Evolutionary conservation across 2,113 vertebrate genomes (phyloP).

Genomic region (Cynocephalus volans): DNA sequence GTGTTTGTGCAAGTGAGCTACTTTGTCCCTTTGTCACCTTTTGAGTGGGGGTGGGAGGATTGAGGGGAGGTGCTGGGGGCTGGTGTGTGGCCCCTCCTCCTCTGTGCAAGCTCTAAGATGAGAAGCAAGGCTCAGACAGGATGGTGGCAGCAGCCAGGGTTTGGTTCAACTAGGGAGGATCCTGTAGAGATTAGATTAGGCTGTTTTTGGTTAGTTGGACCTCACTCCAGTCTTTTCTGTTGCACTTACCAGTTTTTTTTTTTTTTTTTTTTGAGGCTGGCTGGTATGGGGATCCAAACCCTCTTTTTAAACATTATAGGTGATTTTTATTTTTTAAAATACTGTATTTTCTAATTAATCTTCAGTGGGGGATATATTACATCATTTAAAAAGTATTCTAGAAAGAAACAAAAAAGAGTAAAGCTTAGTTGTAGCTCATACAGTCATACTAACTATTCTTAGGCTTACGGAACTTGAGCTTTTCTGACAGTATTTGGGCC

Average conservation of each 20-base stretch:
- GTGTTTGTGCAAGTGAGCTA: neutral
- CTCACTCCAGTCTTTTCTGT: neutral
- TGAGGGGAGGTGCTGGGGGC: neutral
- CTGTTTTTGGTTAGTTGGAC: neutral
- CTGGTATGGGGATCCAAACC: too few species aligned
- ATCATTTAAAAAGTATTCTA: neutral
- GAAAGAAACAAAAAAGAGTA: neutral
- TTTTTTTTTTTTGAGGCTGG: too few species aligned
- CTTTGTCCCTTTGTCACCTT: neutral
- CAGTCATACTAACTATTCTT: too few species aligned
- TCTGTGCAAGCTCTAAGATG: too few species aligned
- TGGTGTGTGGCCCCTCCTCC: too few species aligned
- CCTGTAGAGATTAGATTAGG: neutral
- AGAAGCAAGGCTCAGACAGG: neutral
- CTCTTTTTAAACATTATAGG: neutral
- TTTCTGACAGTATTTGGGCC: neutral
- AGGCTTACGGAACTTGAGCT: neutral
- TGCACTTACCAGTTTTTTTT: neutral
- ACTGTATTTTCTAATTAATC: neutral
- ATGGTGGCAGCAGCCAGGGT: neutral
- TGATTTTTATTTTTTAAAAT: slow-evolving; percentile 2
- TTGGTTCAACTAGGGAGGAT: neutral
- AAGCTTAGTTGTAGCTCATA: neutral
- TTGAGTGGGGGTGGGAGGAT: neutral
- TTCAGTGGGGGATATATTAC: neutral